phyloP scores from a whole-genome alignment of 1,140 invertebrate species.

The Caenorhabditis brenneri region DNA sequence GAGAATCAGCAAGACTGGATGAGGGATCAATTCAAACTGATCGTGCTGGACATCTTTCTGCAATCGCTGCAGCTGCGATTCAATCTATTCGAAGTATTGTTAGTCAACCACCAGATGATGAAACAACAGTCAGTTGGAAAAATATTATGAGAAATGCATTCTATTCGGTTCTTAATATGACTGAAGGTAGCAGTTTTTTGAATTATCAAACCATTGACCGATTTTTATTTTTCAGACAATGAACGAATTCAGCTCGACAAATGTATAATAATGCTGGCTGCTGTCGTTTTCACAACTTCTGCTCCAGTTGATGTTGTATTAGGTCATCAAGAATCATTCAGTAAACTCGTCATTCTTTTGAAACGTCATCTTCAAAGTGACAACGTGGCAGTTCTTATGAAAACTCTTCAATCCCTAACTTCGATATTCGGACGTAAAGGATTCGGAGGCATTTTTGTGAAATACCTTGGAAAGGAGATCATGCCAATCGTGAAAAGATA shows the following conservation, averaged over 20 bases:
- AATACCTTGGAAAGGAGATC: not conserved
- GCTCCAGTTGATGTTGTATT: constrained; percentile 26
- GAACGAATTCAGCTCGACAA: constrained; percentile 18
- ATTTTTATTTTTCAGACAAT: not conserved
- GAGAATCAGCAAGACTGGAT: constrained; percentile 77
- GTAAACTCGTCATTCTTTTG: constrained; percentile 9
- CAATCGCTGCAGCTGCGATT: constrained; percentile 77
- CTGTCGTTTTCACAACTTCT: constrained; percentile 20
- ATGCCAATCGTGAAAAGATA: constrained; percentile 2
- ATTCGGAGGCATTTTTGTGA: not conserved
- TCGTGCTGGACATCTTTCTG: constrained; percentile 78
- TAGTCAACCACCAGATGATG: constrained; percentile 30
- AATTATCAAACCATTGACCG: not conserved
- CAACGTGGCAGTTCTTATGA: constrained; percentile 24
- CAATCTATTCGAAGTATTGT: constrained; percentile 72
- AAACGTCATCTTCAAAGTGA: constrained; percentile 36
- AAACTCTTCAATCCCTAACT: not conserved
- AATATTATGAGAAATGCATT: constrained; percentile 78
- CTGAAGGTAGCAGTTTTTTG: constrained; percentile 33
- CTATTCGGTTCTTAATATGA: constrained; percentile 83
- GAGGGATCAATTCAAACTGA: constrained; percentile 74
- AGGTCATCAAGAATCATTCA: constrained; percentile 34
- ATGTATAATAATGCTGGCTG: constrained; percentile 22
- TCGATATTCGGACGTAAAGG: constrained; percentile 9
- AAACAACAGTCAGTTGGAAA: not conserved